phyloP scores from a whole-genome alignment of 2,797 vertebrate species.

The Numenius phaeopus region DNA sequence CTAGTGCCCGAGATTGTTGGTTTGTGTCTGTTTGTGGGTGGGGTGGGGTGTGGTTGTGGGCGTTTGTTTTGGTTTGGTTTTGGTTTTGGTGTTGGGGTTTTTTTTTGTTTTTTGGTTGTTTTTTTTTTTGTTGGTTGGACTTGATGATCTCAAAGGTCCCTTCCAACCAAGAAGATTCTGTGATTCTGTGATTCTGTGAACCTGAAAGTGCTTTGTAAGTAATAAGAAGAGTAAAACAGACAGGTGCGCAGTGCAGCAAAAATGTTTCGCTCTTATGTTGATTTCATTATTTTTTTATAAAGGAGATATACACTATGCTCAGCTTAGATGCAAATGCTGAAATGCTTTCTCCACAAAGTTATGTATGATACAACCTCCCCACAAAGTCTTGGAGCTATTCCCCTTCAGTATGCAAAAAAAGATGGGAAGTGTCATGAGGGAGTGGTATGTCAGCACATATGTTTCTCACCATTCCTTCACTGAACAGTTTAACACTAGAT shows the following conservation, averaged over 20 bases:
- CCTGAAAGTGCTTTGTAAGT: background rate
- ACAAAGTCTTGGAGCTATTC: background rate
- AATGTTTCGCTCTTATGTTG: background rate
- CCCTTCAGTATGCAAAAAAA: background rate
- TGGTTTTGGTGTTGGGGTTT: too few species aligned
- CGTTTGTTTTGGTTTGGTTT: too few species aligned
- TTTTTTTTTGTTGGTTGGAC: too few species aligned
- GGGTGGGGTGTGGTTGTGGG: too few species aligned
- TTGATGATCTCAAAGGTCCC: too few species aligned
- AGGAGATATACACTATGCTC: background rate
- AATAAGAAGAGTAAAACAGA: background rate
- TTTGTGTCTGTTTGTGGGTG: too few species aligned
- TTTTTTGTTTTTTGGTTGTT: too few species aligned
- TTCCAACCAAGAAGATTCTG: too few species aligned
- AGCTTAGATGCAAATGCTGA: background rate
- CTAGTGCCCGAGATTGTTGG: too few species aligned
- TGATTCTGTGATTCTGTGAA: background rate
- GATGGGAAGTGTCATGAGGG: constrained; percentile 16
- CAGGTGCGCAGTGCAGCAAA: background rate
- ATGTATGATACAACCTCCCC: background rate
- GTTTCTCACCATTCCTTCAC: constrained; percentile 41
- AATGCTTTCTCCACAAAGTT: background rate
- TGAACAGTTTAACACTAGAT: constrained; percentile 12
- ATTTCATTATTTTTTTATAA: background rate
- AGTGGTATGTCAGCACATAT: constrained; percentile 43